A percentile compares a stretch with the other conserved stretches of the same genome.
Conservation (phyloP, 1,140 invertebrate genomes). For the Nephila pilipes region DNA sequence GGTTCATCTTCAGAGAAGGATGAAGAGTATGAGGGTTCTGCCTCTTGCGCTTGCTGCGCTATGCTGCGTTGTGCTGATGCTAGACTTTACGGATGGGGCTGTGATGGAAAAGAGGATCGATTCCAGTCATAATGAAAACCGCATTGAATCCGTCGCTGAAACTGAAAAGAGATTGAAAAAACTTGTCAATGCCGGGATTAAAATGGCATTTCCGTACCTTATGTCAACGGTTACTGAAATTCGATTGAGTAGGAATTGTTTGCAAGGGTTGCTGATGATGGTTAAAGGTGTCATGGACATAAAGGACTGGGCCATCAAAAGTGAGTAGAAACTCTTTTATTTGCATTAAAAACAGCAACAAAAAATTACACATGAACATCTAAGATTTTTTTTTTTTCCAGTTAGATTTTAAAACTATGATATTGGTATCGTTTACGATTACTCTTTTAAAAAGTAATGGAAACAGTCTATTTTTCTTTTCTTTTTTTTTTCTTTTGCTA, state of each 20-base stretch:
- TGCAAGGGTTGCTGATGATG: constrained; percentile 35
- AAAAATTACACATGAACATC: no score
- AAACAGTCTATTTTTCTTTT: no score
- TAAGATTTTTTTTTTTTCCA: neutral
- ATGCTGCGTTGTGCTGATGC: neutral
- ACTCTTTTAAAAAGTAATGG: no score
- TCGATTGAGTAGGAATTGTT: constrained; percentile 12
- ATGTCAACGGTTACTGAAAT: constrained; percentile 59
- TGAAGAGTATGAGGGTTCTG: constrained; percentile 11
- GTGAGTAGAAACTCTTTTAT: constrained; percentile 67
- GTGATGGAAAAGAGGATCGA: neutral
- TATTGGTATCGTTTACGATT: no score
- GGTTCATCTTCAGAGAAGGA: neutral
- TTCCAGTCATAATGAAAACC: neutral
- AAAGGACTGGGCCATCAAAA: constrained; percentile 78
- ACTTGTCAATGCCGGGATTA: constrained; percentile 64
- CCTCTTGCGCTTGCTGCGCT: neutral
- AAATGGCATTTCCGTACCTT: constrained; percentile 69
- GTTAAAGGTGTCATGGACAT: constrained; percentile 76
- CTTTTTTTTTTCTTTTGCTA: no score
- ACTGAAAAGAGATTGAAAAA: constrained; percentile 66
- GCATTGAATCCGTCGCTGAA: constrained; percentile 44
- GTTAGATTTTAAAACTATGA: no score
- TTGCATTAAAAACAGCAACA: neutral
- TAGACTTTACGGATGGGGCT: neutral